phyloP scores from a whole-genome alignment of 2,888 invertebrate species.

The Microplitis manilae region DNA sequence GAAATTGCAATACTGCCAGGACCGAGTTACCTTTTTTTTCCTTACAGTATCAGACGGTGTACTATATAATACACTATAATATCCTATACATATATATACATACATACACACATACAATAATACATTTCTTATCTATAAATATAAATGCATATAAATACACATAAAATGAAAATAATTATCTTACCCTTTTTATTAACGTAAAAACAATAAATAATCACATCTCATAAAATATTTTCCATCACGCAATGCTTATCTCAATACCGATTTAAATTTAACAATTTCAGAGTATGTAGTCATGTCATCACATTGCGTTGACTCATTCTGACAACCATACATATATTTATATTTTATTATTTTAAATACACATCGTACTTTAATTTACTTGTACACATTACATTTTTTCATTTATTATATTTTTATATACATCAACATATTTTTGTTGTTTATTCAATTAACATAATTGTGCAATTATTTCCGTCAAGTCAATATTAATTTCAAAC shows the following conservation, averaged over 20 bases:
- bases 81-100: neutral
- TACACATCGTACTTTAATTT: neutral
- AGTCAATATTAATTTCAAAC: slow-evolving; percentile 32
- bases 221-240: neutral
- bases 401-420: neutral
- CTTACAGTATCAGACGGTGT: neutral
- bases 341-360: neutral
- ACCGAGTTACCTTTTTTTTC: slow-evolving; percentile 37
- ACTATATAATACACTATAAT: neutral
- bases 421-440: slow-evolving; percentile 29
- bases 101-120: neutral
- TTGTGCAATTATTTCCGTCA: slow-evolving; percentile 66
- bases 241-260: neutral
- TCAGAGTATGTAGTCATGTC: neutral
- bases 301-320: neutral
- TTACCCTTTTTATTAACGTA: neutral
- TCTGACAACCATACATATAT: neutral
- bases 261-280: neutral
- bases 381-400: neutral
- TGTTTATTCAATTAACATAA: slow-evolving; percentile 70
- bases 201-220: neutral
- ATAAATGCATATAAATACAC: neutral
- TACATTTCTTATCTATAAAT: slow-evolving; percentile 1
- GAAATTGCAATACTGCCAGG: slow-evolving; percentile 65
- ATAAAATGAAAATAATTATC: slow-evolving; percentile 2